Evolutionary conservation across 1,140 invertebrate species (phyloP).

Genomic region (Apocrypta bakeri): DNA sequence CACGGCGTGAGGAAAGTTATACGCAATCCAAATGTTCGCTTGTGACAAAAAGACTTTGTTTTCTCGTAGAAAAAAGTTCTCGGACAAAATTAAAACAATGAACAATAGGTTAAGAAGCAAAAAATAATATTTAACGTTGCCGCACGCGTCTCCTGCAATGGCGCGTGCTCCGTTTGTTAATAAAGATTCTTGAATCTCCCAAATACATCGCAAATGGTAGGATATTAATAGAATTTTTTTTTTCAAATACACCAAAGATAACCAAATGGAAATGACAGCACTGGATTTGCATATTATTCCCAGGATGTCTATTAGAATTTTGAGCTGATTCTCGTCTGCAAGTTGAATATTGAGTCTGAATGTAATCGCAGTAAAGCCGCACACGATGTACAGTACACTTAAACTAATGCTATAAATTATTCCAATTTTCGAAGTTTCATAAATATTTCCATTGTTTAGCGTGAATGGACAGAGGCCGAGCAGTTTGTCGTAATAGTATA

Average conservation of each 20-base stretch:
- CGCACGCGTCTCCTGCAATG: not conserved
- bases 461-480: not conserved
- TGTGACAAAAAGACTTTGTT: not conserved
- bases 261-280: not conserved
- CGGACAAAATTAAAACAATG: not conserved
- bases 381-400: not conserved
- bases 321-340: not conserved
- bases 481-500: not conserved
- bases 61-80: not conserved
- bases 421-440: not conserved
- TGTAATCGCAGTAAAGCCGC: not conserved
- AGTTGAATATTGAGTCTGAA: not conserved
- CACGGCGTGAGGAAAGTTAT: not conserved
- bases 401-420: not conserved
- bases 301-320: not conserved
- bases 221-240: not conserved
- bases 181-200: not conserved
- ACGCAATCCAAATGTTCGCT: constrained; percentile 10
- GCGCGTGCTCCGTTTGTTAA: not conserved
- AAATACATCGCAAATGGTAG: not conserved
- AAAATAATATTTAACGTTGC: not conserved
- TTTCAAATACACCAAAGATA: not conserved
- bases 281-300: not conserved
- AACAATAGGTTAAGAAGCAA: not conserved
- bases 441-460: not conserved